Evolutionary conservation across 2,888 invertebrate species (phyloP).

Genomic region (Diachrysia chrysitis): DNA sequence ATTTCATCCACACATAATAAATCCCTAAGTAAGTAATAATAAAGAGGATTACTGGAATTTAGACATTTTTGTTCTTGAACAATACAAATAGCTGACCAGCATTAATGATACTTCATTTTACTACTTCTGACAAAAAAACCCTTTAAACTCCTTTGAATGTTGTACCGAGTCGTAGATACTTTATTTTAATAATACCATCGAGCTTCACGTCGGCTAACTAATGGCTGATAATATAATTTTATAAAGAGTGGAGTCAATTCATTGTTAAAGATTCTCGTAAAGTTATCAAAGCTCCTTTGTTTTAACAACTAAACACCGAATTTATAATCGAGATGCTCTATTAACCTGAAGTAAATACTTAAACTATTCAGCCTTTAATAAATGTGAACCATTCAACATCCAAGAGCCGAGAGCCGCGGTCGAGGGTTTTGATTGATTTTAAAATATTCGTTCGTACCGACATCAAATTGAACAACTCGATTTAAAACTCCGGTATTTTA

Average conservation of each 20-base stretch:
- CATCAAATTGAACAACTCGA: constrained; percentile 51
- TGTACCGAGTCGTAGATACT: too few species aligned
- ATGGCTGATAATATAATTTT: too few species aligned
- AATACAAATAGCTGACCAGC: neutral
- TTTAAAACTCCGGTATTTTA: constrained; percentile 50
- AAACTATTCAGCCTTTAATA: neutral
- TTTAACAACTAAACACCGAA: neutral
- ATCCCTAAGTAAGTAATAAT: neutral
- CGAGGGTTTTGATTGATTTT: constrained; percentile 48
- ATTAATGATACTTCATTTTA: too few species aligned
- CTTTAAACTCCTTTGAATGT: too few species aligned
- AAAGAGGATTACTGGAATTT: neutral
- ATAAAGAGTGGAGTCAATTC: too few species aligned
- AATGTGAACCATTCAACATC: constrained; percentile 1
- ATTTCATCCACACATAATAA: neutral
- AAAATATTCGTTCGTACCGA: constrained; percentile 42
- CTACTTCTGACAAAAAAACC: too few species aligned
- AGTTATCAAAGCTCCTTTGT: neutral
- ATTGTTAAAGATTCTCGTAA: too few species aligned
- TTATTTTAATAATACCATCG: too few species aligned
- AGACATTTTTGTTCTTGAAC: neutral
- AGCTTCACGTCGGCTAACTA: too few species aligned
- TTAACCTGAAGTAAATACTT: neutral
- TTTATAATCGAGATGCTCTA: neutral
- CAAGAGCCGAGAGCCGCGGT: constrained; percentile 26